phyloP scores from a whole-genome alignment of 2,888 invertebrate species.

The Harpagoxenus sublaevis region DNA sequence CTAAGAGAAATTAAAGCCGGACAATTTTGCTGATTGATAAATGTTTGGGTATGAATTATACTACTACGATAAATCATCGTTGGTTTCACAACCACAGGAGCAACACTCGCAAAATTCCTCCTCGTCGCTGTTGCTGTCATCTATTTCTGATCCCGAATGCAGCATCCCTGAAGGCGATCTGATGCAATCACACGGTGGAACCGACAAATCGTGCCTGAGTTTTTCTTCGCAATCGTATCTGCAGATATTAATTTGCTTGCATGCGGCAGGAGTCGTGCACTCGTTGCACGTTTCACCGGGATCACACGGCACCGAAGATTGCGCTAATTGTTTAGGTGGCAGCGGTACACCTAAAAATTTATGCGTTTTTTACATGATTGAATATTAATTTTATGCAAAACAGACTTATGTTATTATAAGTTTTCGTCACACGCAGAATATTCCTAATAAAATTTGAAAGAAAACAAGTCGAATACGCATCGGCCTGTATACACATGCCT shows the following conservation, averaged over 20 bases:
- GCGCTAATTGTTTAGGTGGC: neutral
- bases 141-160: conserved; percentile 3
- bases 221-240: conserved; percentile 73
- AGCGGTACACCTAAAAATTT: conserved; percentile 21
- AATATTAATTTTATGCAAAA: neutral
- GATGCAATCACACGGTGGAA: conserved; percentile 70
- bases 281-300: conserved; percentile 6
- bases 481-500: neutral
- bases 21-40: neutral
- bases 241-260: conserved; percentile 45
- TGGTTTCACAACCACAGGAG: conserved; percentile 71
- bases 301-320: neutral
- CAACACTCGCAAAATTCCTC: conserved; percentile 78
- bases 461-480: neutral
- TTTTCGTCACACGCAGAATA: neutral
- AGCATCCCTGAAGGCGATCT: conserved; percentile 9
- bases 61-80: conserved; percentile 27
- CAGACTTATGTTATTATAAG: neutral
- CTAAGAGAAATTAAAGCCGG: neutral
- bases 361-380: neutral
- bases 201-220: conserved; percentile 63
- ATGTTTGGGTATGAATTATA: neutral
- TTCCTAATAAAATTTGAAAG: neutral
- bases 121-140: conserved; percentile 73
- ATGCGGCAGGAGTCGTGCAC: neutral